phyloP scores from a whole-genome alignment of 2,113 vertebrate genomes.

The Australoheros scitulus region DNA sequence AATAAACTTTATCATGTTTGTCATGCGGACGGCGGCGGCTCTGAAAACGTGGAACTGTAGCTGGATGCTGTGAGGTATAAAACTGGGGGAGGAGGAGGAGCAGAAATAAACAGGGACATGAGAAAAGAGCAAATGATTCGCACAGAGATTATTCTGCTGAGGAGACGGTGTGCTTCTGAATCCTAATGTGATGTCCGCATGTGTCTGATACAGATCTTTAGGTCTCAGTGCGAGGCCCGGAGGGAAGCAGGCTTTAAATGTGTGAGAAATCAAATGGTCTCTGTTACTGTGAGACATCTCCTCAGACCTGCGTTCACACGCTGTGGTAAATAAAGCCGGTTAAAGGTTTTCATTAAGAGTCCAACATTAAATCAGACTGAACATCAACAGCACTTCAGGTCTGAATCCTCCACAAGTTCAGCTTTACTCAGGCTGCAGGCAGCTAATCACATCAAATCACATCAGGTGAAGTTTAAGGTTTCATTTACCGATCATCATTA shows the following conservation, averaged over 20 bases:
- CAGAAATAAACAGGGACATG: neutral
- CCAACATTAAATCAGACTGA: neutral
- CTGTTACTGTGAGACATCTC: neutral
- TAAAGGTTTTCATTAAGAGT: too few species aligned
- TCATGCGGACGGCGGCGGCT: neutral
- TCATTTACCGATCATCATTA: too few species aligned
- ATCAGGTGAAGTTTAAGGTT: neutral
- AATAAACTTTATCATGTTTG: slow-evolving; percentile 37
- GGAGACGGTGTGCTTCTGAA: neutral
- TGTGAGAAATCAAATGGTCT: neutral
- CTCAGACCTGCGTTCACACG: neutral
- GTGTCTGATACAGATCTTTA: neutral
- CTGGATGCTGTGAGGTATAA: neutral
- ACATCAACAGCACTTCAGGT: neutral
- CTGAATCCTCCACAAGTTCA: neutral
- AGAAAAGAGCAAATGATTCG: neutral
- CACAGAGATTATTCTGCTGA: neutral
- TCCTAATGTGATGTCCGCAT: neutral
- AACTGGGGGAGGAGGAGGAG: neutral
- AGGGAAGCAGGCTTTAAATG: neutral
- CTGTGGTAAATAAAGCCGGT: neutral
- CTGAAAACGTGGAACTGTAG: neutral
- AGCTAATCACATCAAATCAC: neutral
- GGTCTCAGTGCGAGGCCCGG: neutral
- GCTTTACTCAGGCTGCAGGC: neutral